A percentile compares a stretch with the other conserved stretches of the same genome.
Evolutionary conservation across 2,888 invertebrate species (phyloP).

Genomic region (Sminthurides aquaticus): DNA sequence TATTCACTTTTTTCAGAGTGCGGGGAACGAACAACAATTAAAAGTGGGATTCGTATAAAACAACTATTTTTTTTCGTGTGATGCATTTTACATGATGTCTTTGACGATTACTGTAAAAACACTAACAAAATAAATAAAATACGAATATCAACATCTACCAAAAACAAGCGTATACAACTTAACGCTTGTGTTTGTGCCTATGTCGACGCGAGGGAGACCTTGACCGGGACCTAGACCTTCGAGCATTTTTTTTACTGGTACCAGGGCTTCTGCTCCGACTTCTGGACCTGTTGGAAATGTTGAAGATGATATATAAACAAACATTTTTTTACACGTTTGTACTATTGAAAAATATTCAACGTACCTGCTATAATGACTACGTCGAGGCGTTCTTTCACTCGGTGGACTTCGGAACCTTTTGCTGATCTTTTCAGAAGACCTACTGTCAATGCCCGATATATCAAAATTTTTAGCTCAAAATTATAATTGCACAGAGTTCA

Average conservation of each 20-base stretch:
- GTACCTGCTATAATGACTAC: slow-evolving; percentile 26
- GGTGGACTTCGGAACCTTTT: slow-evolving; percentile 26
- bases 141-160: background rate
- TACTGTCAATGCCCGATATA: slow-evolving; percentile 20
- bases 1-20: too few species aligned
- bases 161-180: too few species aligned
- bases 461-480: background rate
- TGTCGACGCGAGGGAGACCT: slow-evolving; percentile 30
- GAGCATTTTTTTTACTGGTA: slow-evolving; percentile 14
- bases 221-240: slow-evolving; percentile 27
- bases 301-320: background rate
- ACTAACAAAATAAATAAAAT: background rate
- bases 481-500: too few species aligned
- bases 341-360: too few species aligned
- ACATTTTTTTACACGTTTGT: background rate
- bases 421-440: slow-evolving; percentile 26
- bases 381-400: slow-evolving; percentile 23
- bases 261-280: slow-evolving; percentile 30
- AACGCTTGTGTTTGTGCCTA: slow-evolving; percentile 32
- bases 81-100: too few species aligned
- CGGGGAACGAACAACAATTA: too few species aligned
- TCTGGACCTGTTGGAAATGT: background rate
- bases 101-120: too few species aligned
- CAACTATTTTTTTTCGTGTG: too few species aligned
- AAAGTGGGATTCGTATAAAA: too few species aligned